A percentile compares a stretch with the other conserved stretches of the same genome.
These are phyloP conservation scores for Pedionomus torquatus DNA, from an alignment of 2,113 vertebrate genomes.

Conservation along the genomic window DNA sequence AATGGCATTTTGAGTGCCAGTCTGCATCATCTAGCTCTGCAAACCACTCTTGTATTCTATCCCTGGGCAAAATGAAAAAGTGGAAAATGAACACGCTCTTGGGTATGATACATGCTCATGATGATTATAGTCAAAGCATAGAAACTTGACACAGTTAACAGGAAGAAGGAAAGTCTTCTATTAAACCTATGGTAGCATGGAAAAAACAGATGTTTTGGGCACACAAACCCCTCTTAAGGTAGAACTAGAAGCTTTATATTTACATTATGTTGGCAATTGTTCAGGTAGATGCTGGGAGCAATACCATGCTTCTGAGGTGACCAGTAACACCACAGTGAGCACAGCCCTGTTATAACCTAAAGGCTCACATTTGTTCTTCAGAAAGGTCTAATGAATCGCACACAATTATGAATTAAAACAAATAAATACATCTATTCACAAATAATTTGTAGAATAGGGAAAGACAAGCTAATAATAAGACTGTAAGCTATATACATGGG, in stretches of 20 bases:
- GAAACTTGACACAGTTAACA: background rate
- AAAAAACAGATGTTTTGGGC: background rate
- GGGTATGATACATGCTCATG: constrained; percentile 11
- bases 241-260: background rate
- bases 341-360: background rate
- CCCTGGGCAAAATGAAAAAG: constrained; percentile 4
- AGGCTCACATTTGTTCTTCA: background rate
- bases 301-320: background rate
- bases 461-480: background rate
- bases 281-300: background rate
- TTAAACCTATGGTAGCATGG: background rate
- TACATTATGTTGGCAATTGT: background rate
- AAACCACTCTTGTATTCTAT: constrained; percentile 2
- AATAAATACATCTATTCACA: background rate
- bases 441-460: background rate
- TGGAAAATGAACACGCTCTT: background rate
- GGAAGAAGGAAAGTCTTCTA: background rate
- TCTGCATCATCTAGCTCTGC: background rate
- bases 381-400: background rate
- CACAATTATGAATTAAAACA: background rate
- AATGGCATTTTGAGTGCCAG: constrained; percentile 13
- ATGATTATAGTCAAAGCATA: background rate
- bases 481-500: background rate
- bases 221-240: background rate
- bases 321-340: background rate